Percentiles rank a stretch among this genome's conserved stretches.
Evolutionary conservation across 2,797 vertebrate genomes (phyloP).

Genomic region (Malacoctenus gilli): DNA sequence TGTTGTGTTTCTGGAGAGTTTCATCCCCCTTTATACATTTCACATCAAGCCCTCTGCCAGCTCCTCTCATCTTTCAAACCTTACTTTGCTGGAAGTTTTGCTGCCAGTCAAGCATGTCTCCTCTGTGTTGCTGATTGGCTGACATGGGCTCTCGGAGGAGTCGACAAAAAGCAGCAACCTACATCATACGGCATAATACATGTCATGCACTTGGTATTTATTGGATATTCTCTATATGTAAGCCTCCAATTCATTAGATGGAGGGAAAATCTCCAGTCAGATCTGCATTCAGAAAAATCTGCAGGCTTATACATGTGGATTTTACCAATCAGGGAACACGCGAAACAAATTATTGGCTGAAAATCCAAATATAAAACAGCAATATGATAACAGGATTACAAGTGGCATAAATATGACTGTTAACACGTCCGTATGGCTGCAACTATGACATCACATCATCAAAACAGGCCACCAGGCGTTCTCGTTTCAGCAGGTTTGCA

Average conservation of each 20-base stretch:
- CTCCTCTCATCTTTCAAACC: conserved; percentile 19
- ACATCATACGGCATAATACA: conserved; percentile 38
- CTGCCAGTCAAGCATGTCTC: not conserved
- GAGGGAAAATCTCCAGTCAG: not conserved
- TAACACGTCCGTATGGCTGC: conserved; percentile 27
- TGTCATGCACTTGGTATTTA: conserved; percentile 29
- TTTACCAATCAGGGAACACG: too few relatives aligned
- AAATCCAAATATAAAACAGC: conserved; percentile 6
- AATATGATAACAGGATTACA: conserved; percentile 9
- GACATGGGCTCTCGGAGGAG: conserved; percentile 21
- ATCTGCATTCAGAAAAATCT: not conserved
- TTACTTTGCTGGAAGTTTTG: conserved; percentile 26
- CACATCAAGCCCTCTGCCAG: conserved; percentile 23
- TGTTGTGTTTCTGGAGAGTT: conserved; percentile 35
- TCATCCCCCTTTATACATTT: conserved; percentile 37
- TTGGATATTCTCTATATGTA: not conserved
- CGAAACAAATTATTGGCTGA: conserved; percentile 13
- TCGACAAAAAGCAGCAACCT: conserved; percentile 10
- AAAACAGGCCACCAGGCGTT: not conserved
- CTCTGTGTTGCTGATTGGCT: conserved; percentile 18
- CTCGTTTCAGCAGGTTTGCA: too few relatives aligned
- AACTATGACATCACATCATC: not conserved
- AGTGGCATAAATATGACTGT: not conserved
- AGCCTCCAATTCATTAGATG: conserved; percentile 5
- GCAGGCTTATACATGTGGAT: conserved; percentile 13